A percentile compares a stretch with the other conserved stretches of the same genome.
Conservation (phyloP, 2,888 invertebrate species). For the Tubiluchus corallicola region DNA sequence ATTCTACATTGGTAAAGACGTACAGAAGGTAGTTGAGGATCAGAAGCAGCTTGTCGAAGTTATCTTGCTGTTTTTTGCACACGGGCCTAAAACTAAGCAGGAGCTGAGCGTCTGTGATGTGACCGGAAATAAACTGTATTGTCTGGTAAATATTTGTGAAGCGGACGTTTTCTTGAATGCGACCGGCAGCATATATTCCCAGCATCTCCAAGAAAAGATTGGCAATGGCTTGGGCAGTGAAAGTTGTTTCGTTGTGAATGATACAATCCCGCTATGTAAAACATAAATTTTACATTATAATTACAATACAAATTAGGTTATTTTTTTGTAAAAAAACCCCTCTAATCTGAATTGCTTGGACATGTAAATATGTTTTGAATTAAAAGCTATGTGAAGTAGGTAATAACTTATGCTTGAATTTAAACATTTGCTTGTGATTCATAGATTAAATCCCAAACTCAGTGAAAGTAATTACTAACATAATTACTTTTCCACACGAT, state of each 20-base stretch:
- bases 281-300: too few relatives aligned
- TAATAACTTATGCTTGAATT: too few relatives aligned
- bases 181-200: slow-evolving; percentile 23
- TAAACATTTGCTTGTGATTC: too few relatives aligned
- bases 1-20: slow-evolving; percentile 43
- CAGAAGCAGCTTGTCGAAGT: slow-evolving; percentile 53
- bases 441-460: too few relatives aligned
- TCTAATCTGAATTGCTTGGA: too few relatives aligned
- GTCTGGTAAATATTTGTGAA: slow-evolving; percentile 51
- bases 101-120: slow-evolving; percentile 38
- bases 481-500: too few relatives aligned
- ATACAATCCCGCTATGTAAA: slow-evolving; percentile 52
- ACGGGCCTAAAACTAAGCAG: slow-evolving; percentile 42
- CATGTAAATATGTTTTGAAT: too few relatives aligned
- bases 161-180: slow-evolving; percentile 33
- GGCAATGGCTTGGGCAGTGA: slow-evolving; percentile 65
- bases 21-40: slow-evolving; percentile 58
- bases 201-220: slow-evolving; percentile 47
- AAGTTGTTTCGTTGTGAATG: slow-evolving; percentile 55
- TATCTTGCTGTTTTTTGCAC: slow-evolving; percentile 55
- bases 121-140: slow-evolving; percentile 44
- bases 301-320: too few relatives aligned
- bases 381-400: too few relatives aligned
- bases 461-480: too few relatives aligned
- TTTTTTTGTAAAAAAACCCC: too few relatives aligned